Evolutionary conservation across 2,113 vertebrate genomes (phyloP), one percentile per base, ranked within the genome.

Genomic region (Ancistrus triradiatus): DNA sequence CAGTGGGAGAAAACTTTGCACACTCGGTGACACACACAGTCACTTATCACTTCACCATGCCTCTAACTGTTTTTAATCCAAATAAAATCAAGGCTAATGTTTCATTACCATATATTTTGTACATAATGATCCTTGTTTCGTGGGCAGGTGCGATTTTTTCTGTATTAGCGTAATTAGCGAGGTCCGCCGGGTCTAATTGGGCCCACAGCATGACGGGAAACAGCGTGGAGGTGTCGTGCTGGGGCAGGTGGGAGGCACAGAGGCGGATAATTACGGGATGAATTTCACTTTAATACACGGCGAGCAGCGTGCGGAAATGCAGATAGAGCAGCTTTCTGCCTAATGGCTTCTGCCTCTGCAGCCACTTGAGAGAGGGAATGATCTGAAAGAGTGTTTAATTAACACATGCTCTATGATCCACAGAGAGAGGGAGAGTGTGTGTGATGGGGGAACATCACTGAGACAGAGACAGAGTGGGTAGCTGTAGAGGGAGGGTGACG

Each of bases 241-340:
- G 79, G 79, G 82, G 82, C 89, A 94, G 92, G 93, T 85, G 89
- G 90, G 80, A 90, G 89, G 88, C 87, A 75, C 84, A 81, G 88
- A 85, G 85, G 81, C 85, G 78, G 88, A 87, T 91, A 95, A 95
- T 95, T 95, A 93, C 88, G 82, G 89, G 86, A 81, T 90, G 90
- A 90, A 95, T 97, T 92, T 94, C 91, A 91, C 88, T 94, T 95
- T 91, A 91, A 90, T 93, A 93, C 93, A 93, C 88, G 89, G 91
- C 87, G 90, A 88, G 87, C 87, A 90, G 91, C 89, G 92, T 93
- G 93, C 92, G 88, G 91, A 93, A 93, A 93, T 93, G 91, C 90
- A 92, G 91, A 92, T 92, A 90, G 89, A 85, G 73, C 79, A 75
- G 86, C 88, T 88, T 92, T 77, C 83, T 82, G 84, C 78, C 86